Conservation (phyloP, 37 sponge, comb jelly and placozoan species). For the Eunapius fragilis region DNA sequence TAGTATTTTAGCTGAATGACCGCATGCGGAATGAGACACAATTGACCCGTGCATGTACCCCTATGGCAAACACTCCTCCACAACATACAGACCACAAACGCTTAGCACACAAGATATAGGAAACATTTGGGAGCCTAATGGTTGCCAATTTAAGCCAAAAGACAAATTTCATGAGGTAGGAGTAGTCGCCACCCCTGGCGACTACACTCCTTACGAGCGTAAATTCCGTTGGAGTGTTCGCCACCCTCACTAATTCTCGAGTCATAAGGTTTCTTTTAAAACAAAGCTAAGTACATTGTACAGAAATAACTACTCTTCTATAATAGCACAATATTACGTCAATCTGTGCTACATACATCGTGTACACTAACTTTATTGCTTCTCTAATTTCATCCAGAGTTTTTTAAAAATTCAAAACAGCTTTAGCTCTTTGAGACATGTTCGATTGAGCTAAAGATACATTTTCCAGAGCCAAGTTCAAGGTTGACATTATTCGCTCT, state of each 20-base stretch:
- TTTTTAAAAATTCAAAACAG: not conserved
- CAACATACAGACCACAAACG: not conserved
- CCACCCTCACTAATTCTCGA: not conserved
- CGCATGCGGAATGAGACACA: not conserved
- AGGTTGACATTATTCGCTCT: conserved; percentile 25
- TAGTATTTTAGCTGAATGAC: not conserved
- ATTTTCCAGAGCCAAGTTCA: conserved; percentile 27
- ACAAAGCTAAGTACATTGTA: not conserved
- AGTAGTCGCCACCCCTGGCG: not conserved
- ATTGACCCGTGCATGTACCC: not conserved
- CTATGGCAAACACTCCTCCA: not conserved
- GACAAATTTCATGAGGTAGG: not conserved
- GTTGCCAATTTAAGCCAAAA: not conserved
- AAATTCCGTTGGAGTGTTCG: not conserved
- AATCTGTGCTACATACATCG: too few relatives aligned
- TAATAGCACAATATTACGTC: not conserved
- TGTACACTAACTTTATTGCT: not conserved
- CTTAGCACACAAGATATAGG: not conserved
- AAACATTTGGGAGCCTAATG: not conserved
- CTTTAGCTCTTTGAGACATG: conserved; percentile 10
- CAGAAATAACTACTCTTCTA: not conserved
- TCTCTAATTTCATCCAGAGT: not conserved
- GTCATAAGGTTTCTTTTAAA: not conserved
- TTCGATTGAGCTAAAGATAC: not conserved
- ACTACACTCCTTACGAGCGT: not conserved